Percentiles rank a stretch among this genome's conserved stretches.
These are phyloP conservation scores for Rhinoderma darwinii DNA, from an alignment of 2,113 vertebrate genomes.

Conservation along the genomic window DNA sequence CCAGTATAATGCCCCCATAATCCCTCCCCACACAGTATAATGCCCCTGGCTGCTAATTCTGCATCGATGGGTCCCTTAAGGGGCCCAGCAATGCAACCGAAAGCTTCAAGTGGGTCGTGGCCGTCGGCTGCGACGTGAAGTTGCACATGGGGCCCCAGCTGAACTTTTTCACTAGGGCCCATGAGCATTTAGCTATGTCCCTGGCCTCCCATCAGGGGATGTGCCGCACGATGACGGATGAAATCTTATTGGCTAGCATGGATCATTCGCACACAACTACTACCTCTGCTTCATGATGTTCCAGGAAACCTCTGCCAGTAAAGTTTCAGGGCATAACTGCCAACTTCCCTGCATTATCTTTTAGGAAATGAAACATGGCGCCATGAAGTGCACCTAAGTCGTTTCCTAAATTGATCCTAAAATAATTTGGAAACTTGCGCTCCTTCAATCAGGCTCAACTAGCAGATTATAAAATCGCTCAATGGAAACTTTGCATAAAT, in stretches of 20 bases:
- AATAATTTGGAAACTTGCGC: slow-evolving; percentile 34
- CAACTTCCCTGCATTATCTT: background rate
- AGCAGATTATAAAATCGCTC: slow-evolving; percentile 37
- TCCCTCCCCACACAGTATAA: too few species aligned
- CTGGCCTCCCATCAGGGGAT: too few species aligned
- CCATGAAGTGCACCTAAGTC: slow-evolving; percentile 2
- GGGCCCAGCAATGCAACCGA: too few species aligned
- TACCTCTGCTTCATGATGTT: background rate
- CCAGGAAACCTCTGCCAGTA: background rate
- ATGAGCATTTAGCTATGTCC: too few species aligned
- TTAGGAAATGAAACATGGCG: slow-evolving; percentile 30
- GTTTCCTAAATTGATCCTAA: slow-evolving; percentile 23
- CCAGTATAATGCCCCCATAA: too few species aligned
- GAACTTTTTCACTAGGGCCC: too few species aligned
- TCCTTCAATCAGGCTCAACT: slow-evolving; percentile 21
- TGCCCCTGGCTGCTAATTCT: too few species aligned
- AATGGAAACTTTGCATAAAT: slow-evolving; percentile 45
- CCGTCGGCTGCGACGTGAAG: too few species aligned
- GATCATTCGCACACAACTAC: background rate
- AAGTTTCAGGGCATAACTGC: background rate
- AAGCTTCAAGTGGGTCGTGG: too few species aligned
- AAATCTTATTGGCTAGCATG: background rate
- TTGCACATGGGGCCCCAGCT: too few species aligned
- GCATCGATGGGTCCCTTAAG: too few species aligned
- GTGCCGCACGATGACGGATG: background rate